Evolutionary conservation across 1,140 invertebrate genomes (phyloP).

Genomic region (Drosophila kikkawai): DNA sequence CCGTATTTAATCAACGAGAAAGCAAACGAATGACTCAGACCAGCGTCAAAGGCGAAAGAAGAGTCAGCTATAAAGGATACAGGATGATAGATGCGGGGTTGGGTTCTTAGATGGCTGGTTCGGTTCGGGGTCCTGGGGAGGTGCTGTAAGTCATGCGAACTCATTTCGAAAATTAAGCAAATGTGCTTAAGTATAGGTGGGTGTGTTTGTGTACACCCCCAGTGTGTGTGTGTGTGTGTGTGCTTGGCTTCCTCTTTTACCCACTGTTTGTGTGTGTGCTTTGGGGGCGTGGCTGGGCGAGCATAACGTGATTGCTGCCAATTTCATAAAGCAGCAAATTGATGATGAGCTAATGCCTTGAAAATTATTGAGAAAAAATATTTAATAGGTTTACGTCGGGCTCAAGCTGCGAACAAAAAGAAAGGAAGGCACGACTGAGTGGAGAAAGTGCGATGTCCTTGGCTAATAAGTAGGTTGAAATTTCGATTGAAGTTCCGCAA

Average conservation of each 20-base stretch:
- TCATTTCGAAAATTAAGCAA: constrained; percentile 71
- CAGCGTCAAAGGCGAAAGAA: constrained; percentile 33
- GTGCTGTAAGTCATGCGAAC: constrained; percentile 61
- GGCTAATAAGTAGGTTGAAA: neutral
- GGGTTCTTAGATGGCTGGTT: constrained; percentile 6
- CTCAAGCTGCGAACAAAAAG: constrained; percentile 29
- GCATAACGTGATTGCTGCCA: constrained; percentile 74
- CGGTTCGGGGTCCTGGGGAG: constrained; percentile 4
- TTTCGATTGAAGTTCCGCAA: constrained; percentile 1
- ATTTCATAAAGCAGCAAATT: constrained; percentile 68
- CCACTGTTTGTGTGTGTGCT: constrained; percentile 19
- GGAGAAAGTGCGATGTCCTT: constrained; percentile 4
- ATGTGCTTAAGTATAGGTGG: constrained; percentile 40
- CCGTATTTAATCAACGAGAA: constrained; percentile 77
- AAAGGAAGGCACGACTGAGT: constrained; percentile 1
- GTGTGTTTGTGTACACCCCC: constrained; percentile 8
- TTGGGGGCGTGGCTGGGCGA: constrained; percentile 56
- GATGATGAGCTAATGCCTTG: constrained; percentile 71
- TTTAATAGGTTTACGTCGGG: constrained; percentile 52
- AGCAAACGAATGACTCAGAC: constrained; percentile 69
- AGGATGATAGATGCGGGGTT: constrained; percentile 28
- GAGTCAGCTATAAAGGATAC: constrained; percentile 50
- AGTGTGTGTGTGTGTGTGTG: constrained; percentile 10
- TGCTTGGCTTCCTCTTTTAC: constrained; percentile 18
- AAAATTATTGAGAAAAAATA: constrained; percentile 59